Percentiles rank a stretch among this genome's conserved stretches.
Evolutionary conservation across 2,113 vertebrate genomes (phyloP).

Genomic region (Prinia subflava): DNA sequence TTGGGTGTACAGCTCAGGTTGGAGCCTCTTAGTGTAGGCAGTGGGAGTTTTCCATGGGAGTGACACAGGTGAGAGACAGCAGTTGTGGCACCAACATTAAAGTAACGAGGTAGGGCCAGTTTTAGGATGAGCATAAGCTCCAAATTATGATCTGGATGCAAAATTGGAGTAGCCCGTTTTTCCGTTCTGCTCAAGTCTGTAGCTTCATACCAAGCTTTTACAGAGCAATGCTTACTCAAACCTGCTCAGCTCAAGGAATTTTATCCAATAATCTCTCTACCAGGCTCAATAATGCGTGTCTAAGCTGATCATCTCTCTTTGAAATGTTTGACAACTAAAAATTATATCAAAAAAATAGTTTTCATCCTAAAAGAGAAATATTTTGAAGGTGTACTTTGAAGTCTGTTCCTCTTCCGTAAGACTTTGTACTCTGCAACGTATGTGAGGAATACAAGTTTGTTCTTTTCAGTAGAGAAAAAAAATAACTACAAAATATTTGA

Average conservation of each 20-base stretch:
- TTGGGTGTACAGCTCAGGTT: background rate
- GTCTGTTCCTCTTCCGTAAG: background rate
- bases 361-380: background rate
- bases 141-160: background rate
- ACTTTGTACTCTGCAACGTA: background rate
- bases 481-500: background rate
- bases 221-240: background rate
- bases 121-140: background rate
- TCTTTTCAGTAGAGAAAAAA: background rate
- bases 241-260: background rate
- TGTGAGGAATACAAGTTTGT: background rate
- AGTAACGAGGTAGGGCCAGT: background rate
- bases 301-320: background rate
- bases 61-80: background rate
- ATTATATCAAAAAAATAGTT: background rate
- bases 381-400: background rate
- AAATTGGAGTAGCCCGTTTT: background rate
- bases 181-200: background rate
- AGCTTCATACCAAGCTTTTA: background rate
- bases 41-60: background rate
- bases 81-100: conserved; percentile 13
- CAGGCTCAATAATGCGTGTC: background rate
- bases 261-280: background rate
- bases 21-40: background rate
- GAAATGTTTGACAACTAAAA: background rate